These are phyloP conservation scores for Glyphotaelius pellucidus DNA, from an alignment of 2,888 invertebrate species.

Conservation along the genomic window DNA sequence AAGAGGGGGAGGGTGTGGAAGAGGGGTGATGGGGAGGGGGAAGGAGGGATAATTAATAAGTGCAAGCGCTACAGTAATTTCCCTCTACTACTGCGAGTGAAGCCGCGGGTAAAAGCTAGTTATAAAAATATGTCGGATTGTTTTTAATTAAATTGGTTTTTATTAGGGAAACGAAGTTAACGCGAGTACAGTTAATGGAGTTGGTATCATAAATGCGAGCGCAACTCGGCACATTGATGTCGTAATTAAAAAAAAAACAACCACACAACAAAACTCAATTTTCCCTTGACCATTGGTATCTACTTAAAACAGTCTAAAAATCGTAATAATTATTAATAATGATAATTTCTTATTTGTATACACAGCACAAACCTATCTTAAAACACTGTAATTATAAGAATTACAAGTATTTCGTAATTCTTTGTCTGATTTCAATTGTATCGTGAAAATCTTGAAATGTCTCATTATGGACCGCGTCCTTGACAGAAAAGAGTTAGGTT, in stretches of 20 bases:
- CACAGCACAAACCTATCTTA: not conserved
- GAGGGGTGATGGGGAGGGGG: too few relatives aligned
- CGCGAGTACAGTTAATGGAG: not conserved
- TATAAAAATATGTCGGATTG: too few relatives aligned
- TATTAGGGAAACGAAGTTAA: too few relatives aligned
- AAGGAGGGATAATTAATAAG: too few relatives aligned
- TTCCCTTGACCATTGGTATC: not conserved
- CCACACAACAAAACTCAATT: not conserved
- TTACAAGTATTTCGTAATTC: not conserved
- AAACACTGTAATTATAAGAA: not conserved
- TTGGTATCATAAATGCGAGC: not conserved
- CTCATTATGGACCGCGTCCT: not conserved
- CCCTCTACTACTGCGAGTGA: too few relatives aligned
- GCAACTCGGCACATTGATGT: not conserved
- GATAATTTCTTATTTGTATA: not conserved
- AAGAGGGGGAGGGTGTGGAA: too few relatives aligned
- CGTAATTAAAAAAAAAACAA: not conserved
- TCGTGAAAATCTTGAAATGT: not conserved
- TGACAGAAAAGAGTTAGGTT: not conserved
- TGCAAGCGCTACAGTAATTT: too few relatives aligned
- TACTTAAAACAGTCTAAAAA: not conserved
- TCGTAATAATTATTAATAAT: not conserved
- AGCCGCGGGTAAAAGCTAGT: too few relatives aligned
- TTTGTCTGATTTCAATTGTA: not conserved
- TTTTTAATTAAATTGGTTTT: too few relatives aligned